Conservation (phyloP, 2,888 invertebrate genomes). For the Epinotia ramella region DNA sequence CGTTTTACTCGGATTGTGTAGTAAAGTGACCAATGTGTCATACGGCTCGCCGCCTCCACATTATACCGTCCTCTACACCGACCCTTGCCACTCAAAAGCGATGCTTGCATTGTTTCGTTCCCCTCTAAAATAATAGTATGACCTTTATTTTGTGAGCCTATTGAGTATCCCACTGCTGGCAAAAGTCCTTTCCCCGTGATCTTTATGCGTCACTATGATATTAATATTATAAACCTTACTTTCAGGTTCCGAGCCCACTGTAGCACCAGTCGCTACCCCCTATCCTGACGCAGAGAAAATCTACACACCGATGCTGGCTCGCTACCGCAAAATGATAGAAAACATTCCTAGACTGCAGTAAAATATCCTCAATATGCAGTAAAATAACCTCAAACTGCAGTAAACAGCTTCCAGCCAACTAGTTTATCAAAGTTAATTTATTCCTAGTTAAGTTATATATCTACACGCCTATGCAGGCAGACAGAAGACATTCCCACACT, state of each 20-base stretch:
- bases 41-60: too few species aligned
- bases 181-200: too few species aligned
- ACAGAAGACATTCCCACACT: too few species aligned
- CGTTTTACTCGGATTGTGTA: slow-evolving; percentile 94
- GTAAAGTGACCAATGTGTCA: slow-evolving; percentile 40
- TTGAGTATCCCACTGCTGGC: too few species aligned
- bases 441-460: not conserved
- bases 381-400: not conserved
- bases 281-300: slow-evolving; percentile 90
- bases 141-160: too few species aligned
- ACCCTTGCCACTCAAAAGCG: too few species aligned
- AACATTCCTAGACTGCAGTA: slow-evolving; percentile 61
- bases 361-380: not conserved
- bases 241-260: slow-evolving; percentile 67
- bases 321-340: slow-evolving; percentile 84
- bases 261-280: slow-evolving; percentile 87
- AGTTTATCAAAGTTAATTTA: slow-evolving; percentile 4
- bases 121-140: too few species aligned
- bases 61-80: slow-evolving; percentile 75
- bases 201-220: too few species aligned
- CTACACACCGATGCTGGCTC: slow-evolving; percentile 89
- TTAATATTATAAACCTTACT: not conserved
- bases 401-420: not conserved
- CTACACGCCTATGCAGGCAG: not conserved
- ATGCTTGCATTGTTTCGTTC: too few species aligned